Percentiles rank a stretch among this genome's conserved stretches.
These are phyloP conservation scores for Batillaria attramentaria DNA, from an alignment of 1,140 invertebrate species.

Conservation along the genomic window DNA sequence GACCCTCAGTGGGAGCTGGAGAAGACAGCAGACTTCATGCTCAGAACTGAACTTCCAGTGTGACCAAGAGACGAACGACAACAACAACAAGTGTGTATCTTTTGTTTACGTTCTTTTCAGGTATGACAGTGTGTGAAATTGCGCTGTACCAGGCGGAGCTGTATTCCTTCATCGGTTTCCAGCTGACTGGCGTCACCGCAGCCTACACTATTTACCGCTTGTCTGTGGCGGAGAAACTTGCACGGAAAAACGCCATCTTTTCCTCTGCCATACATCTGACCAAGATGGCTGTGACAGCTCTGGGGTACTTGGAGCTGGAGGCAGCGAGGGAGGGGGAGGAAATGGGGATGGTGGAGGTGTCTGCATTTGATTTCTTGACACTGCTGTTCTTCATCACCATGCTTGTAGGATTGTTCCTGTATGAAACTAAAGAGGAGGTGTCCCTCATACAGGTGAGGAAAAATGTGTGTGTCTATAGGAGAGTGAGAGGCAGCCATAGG, in stretches of 20 bases:
- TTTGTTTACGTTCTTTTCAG: constrained; percentile 30
- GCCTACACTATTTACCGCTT: constrained; percentile 54
- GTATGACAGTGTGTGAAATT: constrained; percentile 53
- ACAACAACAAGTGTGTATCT: background rate
- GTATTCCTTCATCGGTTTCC: constrained; percentile 46
- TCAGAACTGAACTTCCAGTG: no score
- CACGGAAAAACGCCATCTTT: constrained; percentile 31
- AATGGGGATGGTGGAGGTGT: constrained; percentile 23
- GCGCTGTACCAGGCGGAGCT: constrained; percentile 47
- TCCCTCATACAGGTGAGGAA: constrained; percentile 27
- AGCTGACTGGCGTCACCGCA: constrained; percentile 45
- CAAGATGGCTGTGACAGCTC: constrained; percentile 31
- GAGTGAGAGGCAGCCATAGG: no score
- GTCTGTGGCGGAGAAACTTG: constrained; percentile 45
- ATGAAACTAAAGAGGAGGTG: constrained; percentile 26
- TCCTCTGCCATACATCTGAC: constrained; percentile 40
- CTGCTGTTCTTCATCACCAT: constrained; percentile 34
- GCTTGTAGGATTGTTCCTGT: constrained; percentile 40
- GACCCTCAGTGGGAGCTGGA: no score
- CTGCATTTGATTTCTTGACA: constrained; percentile 12
- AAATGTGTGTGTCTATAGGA: background rate
- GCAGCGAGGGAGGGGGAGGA: constrained; percentile 1
- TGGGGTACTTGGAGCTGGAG: constrained; percentile 15
- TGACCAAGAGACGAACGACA: no score
- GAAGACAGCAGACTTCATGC: no score